phyloP scores from a whole-genome alignment of 1,140 invertebrate genomes.

The Aphis craccivora region DNA sequence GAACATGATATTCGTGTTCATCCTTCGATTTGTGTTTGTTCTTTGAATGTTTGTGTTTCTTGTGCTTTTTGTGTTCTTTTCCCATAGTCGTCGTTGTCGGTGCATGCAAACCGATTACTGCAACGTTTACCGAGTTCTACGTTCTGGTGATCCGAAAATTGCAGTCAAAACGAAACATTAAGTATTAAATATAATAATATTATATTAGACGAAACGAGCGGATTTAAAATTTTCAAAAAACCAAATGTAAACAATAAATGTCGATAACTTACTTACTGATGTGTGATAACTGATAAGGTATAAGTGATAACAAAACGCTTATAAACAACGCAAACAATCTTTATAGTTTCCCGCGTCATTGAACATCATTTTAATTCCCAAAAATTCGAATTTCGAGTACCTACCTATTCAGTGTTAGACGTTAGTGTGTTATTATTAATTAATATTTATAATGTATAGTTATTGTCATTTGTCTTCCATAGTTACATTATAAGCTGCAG shows the following conservation, averaged over 20 bases:
- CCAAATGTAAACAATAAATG: neutral
- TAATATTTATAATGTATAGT: too few relatives aligned
- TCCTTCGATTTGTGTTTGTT: constrained; percentile 48
- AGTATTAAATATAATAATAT: neutral
- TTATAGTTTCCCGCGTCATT: neutral
- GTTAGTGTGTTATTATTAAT: too few relatives aligned
- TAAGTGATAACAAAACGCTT: too few relatives aligned
- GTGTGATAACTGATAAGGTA: too few relatives aligned
- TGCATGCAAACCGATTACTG: neutral
- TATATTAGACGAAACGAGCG: neutral
- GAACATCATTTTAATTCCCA: neutral
- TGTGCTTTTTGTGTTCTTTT: constrained; percentile 43
- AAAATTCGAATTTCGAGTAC: neutral
- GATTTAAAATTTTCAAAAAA: neutral
- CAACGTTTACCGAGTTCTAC: neutral
- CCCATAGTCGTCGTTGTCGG: neutral
- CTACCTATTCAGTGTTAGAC: too few relatives aligned
- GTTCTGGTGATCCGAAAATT: neutral
- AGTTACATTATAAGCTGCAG: too few relatives aligned
- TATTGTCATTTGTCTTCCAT: too few relatives aligned
- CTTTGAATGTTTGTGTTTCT: constrained; percentile 56
- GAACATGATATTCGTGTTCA: neutral
- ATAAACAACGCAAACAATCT: neutral
- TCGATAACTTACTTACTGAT: neutral
- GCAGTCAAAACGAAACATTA: neutral